Conservation (phyloP, 2,888 invertebrate species). For the Hanleya hanleyi region DNA sequence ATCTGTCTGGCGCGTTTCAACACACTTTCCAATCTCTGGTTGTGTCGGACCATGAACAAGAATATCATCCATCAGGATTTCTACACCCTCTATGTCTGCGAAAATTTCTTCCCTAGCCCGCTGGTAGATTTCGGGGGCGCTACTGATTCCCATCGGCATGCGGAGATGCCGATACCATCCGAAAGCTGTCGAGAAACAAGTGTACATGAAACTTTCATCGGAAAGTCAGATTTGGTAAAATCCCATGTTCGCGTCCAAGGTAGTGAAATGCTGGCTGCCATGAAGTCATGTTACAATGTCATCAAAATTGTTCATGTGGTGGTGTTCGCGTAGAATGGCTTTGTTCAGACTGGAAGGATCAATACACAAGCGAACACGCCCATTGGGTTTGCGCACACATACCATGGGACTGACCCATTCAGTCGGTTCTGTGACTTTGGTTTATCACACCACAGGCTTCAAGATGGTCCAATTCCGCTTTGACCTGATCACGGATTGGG, state of each 20-base stretch:
- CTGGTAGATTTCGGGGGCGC: constrained; percentile 29
- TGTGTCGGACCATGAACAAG: constrained; percentile 21
- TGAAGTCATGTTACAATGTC: constrained; percentile 23
- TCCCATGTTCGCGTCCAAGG: constrained; percentile 30
- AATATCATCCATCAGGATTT: constrained; percentile 27
- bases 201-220: constrained; percentile 17
- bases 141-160: constrained; percentile 31
- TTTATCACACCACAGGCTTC: constrained; percentile 10
- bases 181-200: constrained; percentile 28
- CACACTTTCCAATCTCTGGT: not conserved
- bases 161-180: constrained; percentile 26
- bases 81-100: constrained; percentile 23
- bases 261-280: constrained; percentile 23
- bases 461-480: constrained; percentile 14
- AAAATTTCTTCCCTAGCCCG: constrained; percentile 29
- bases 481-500: constrained; percentile 14
- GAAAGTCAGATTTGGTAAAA: constrained; percentile 22
- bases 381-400: constrained; percentile 16
- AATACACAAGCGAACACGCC: constrained; percentile 12
- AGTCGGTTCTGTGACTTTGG: constrained; percentile 12
- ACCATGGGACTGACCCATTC: constrained; percentile 13
- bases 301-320: constrained; percentile 25
- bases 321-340: constrained; percentile 27
- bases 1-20: constrained; percentile 15
- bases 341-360: constrained; percentile 29